Percentiles rank a stretch among this genome's conserved stretches.
phyloP scores from a whole-genome alignment of 2,797 vertebrate genomes.

The Arrhamphus sclerolepis region DNA sequence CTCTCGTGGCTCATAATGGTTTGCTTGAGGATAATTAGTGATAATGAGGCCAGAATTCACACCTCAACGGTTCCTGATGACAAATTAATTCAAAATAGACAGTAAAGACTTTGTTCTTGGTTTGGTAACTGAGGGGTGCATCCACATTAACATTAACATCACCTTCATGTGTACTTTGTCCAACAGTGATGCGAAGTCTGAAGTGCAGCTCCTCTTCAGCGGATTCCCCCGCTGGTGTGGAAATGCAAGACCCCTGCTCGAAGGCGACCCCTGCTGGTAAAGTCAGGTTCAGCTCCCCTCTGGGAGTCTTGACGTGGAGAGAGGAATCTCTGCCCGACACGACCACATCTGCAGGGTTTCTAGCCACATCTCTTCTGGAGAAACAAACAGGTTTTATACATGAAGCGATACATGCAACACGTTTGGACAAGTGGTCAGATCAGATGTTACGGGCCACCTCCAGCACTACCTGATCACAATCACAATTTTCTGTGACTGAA shows the following conservation, averaged over 20 bases:
- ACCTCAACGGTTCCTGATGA: neutral
- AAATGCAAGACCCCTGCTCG: conserved; percentile 79
- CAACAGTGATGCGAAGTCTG: conserved; percentile 76
- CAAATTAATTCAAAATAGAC: conserved; percentile 51
- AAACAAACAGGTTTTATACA: neutral
- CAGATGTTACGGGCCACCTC: neutral
- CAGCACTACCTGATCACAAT: too few species aligned
- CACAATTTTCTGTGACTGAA: too few species aligned
- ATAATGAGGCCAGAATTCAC: conserved; percentile 22
- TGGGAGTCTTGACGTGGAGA: conserved; percentile 69
- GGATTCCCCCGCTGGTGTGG: conserved; percentile 65
- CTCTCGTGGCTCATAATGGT: conserved; percentile 20
- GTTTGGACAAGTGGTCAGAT: neutral
- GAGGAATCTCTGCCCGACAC: conserved; percentile 72
- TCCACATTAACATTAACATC: conserved; percentile 1
- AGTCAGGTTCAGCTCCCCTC: conserved; percentile 59
- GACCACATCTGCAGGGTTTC: conserved; percentile 64
- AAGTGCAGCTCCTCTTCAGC: conserved; percentile 84
- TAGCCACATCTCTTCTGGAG: conserved; percentile 68
- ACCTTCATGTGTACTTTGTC: conserved; percentile 52
- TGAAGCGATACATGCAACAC: neutral
- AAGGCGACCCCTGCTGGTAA: conserved; percentile 86
- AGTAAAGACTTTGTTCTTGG: conserved; percentile 34
- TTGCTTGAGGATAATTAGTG: conserved; percentile 10
- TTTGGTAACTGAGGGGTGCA: too few species aligned